Evolutionary conservation across 2,797 vertebrate species (phyloP), one percentile per base, ranked within the genome.

Genomic region (Dallia pectoralis): DNA sequence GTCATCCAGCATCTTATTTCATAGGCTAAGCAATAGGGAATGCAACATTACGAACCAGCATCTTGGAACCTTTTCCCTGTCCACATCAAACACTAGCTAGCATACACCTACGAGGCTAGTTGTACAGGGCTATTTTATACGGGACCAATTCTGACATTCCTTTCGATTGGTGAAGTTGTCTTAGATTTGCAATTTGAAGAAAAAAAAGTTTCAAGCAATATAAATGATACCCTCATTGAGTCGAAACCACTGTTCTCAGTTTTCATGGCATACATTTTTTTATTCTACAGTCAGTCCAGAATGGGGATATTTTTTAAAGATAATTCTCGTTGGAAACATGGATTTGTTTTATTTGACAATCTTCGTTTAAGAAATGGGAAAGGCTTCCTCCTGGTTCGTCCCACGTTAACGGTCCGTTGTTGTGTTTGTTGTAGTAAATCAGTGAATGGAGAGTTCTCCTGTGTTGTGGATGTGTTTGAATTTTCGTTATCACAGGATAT

Each of bases 101-200:
- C 12, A 61, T 30, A 49, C 40, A 70, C 78, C 62, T 63, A 27
- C 76, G 81, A 74, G 73, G 77, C 53, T 15, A 51, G 62, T 82
- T 72, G 79, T n/a, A 87, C 78, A 87, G 84, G 85, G 85, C 87
- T 90, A 81, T 87, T 81, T 78, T 83, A 80, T 76, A 84, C 74
- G 79, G 93, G 93, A 93, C 93, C 92, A 94, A 93, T 85, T 74
- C 70, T 73, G 77, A 91, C 91, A 90, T 92, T 93, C 89, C 90
- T 83, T 73, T 89, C 79, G 71, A 83, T 82, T 78, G 30, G n/a
- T 64, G 15, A 44, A 64, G 44, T 19, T 53, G 36, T 47, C 69
- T 51, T 47, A 33, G n/a, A 25, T 67, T 56, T 27, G 40, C 19
- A 71, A 74, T 29, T 67, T 18, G 49, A 73, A 40, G 9, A 36